These are phyloP conservation scores for Danaus melanippus DNA, from an alignment of 1,140 invertebrate genomes.

Conservation along the genomic window DNA sequence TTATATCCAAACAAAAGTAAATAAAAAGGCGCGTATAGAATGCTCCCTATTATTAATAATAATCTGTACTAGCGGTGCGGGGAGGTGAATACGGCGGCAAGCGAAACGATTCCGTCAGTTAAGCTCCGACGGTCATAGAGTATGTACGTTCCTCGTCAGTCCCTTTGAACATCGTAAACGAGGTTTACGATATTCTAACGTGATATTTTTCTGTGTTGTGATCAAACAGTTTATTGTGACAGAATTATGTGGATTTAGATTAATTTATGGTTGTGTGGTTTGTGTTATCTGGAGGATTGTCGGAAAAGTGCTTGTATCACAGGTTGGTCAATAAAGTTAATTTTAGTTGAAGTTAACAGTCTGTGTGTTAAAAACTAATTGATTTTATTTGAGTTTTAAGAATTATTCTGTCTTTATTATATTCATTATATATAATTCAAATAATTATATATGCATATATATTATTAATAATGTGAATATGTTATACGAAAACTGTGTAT, in stretches of 20 bases:
- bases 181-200: slow-evolving; percentile 15
- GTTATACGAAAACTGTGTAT: no score
- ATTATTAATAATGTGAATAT: no score
- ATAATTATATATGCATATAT: no score
- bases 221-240: slow-evolving; percentile 19
- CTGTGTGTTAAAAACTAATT: no score
- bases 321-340: no score
- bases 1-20: no score
- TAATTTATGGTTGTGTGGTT: slow-evolving; percentile 15
- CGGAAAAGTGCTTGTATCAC: no score
- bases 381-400: no score
- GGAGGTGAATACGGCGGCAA: not conserved
- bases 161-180: slow-evolving; percentile 18
- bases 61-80: not conserved
- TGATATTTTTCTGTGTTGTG: slow-evolving; percentile 13
- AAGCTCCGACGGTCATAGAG: slow-evolving; percentile 22
- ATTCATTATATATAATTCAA: no score
- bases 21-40: no score
- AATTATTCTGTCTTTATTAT: no score
- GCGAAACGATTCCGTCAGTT: slow-evolving; percentile 23
- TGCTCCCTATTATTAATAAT: not conserved
- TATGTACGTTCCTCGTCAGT: slow-evolving; percentile 10
- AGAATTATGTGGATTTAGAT: slow-evolving; percentile 16
- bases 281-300: slow-evolving; percentile 2
- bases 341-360: no score